A percentile compares a stretch with the other conserved stretches of the same genome.
Evolutionary conservation across 1,140 invertebrate species (phyloP).

Genomic region (Penaeus vannamei): DNA sequence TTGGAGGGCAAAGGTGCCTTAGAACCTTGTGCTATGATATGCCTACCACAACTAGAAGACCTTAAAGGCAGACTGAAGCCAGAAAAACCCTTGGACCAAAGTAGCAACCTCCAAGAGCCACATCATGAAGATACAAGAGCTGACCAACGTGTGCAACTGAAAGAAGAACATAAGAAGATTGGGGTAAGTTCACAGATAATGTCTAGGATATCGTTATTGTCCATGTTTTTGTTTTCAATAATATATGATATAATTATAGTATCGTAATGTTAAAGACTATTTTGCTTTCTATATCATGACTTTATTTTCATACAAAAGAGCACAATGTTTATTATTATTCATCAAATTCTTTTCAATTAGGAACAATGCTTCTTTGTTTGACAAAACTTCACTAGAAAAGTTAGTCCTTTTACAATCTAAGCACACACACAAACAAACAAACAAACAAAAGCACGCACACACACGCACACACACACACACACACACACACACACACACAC

Average conservation of each 20-base stretch:
- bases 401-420: too few species aligned
- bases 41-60: conserved; percentile 42
- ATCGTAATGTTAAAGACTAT: too few species aligned
- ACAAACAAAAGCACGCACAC: too few species aligned
- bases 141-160: conserved; percentile 24
- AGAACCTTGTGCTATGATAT: conserved; percentile 54
- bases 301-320: too few species aligned
- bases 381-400: too few species aligned
- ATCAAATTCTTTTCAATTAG: too few species aligned
- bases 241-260: neutral
- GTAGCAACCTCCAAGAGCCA: conserved; percentile 18
- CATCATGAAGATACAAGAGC: conserved; percentile 21
- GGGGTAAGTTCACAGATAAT: neutral
- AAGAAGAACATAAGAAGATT: conserved; percentile 49
- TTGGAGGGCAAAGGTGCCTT: conserved; percentile 47
- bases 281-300: too few species aligned
- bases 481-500: too few species aligned
- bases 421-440: too few species aligned
- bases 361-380: too few species aligned
- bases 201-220: neutral
- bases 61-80: neutral
- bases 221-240: neutral
- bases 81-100: neutral
- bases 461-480: too few species aligned
- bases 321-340: too few species aligned